Conservation (phyloP, 2,797 vertebrate species). For the Ara ararauna region DNA sequence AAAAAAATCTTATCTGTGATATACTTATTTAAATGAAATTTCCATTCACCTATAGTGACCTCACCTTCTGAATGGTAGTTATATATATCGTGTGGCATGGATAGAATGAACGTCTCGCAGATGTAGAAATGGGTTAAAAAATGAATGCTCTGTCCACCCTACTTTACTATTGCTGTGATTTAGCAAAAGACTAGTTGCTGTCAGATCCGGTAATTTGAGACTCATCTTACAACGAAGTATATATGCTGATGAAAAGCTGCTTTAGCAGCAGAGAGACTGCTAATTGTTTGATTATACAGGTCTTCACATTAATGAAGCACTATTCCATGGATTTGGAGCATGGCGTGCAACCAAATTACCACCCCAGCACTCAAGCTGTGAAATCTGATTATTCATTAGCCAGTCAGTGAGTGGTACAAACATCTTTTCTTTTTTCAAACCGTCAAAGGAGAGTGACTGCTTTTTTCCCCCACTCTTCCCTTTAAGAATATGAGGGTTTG, state of each 20-base stretch:
- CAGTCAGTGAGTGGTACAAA: slow-evolving; percentile 97
- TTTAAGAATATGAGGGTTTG: slow-evolving; percentile 67
- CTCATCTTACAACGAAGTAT: slow-evolving; percentile 85
- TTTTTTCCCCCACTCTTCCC: slow-evolving; percentile 1
- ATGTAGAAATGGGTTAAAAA: slow-evolving; percentile 28
- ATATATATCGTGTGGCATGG: not conserved
- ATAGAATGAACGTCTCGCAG: not conserved
- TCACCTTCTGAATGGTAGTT: not conserved
- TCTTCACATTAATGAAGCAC: slow-evolving; percentile 99
- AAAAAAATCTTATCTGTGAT: not conserved
- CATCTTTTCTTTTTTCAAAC: slow-evolving; percentile 83
- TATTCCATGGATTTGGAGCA: slow-evolving; percentile 96
- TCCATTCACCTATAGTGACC: not conserved
- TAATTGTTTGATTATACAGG: slow-evolving; percentile 99
- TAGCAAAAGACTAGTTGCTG: slow-evolving; percentile 71
- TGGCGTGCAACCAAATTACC: slow-evolving; percentile 98
- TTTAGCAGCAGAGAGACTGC: slow-evolving; percentile 86
- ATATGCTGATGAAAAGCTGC: slow-evolving; percentile 94
- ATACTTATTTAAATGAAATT: not conserved
- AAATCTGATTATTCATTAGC: slow-evolving; percentile 99
- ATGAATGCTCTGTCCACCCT: slow-evolving; percentile 19
- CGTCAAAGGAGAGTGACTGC: slow-evolving; percentile 81
- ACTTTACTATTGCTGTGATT: slow-evolving; percentile 36
- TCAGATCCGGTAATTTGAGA: slow-evolving; percentile 78
- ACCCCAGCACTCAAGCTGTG: slow-evolving; percentile 98